A percentile compares a stretch with the other conserved stretches of the same genome.
These are phyloP conservation scores for Oryzias woworae DNA, from an alignment of 2,113 vertebrate species.

Conservation along the genomic window DNA sequence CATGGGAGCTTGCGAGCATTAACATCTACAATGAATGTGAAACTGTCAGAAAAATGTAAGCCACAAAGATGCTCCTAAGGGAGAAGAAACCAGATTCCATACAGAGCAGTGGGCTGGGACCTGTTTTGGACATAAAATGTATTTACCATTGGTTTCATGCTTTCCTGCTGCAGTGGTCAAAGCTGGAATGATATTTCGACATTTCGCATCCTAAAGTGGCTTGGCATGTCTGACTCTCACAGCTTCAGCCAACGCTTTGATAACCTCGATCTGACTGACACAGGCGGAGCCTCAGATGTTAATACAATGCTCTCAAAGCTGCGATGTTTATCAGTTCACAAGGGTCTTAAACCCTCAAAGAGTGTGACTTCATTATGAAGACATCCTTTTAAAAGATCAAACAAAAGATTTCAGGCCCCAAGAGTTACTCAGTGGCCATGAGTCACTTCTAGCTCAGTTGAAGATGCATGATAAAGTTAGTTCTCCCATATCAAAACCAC, in stretches of 20 bases:
- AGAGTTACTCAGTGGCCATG: conserved; percentile 49
- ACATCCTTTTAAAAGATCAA: conserved; percentile 68
- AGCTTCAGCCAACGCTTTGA: conserved; percentile 43
- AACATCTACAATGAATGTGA: neutral
- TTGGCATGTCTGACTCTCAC: conserved; percentile 29
- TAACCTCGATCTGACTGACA: conserved; percentile 32
- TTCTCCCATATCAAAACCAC: conserved; percentile 20
- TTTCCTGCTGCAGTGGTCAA: conserved; percentile 42
- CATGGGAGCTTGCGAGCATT: too few relatives aligned
- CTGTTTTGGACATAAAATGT: conserved; percentile 56
- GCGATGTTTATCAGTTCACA: conserved; percentile 25
- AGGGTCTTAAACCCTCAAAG: conserved; percentile 40
- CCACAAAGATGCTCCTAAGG: conserved; percentile 5
- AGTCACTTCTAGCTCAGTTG: conserved; percentile 44
- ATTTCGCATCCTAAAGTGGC: conserved; percentile 32
- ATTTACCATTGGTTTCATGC: conserved; percentile 55
- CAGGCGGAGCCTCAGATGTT: conserved; percentile 13
- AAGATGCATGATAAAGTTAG: conserved; percentile 9
- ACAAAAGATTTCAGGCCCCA: conserved; percentile 31
- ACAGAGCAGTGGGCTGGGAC: conserved; percentile 20
- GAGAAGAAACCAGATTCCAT: conserved; percentile 17
- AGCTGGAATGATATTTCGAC: conserved; percentile 42
- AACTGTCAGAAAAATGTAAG: conserved; percentile 14
- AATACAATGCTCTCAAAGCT: conserved; percentile 26
- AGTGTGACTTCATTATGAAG: conserved; percentile 57